Conservation (phyloP, 2,113 vertebrate genomes). For the Hirundichthys speculiger region DNA sequence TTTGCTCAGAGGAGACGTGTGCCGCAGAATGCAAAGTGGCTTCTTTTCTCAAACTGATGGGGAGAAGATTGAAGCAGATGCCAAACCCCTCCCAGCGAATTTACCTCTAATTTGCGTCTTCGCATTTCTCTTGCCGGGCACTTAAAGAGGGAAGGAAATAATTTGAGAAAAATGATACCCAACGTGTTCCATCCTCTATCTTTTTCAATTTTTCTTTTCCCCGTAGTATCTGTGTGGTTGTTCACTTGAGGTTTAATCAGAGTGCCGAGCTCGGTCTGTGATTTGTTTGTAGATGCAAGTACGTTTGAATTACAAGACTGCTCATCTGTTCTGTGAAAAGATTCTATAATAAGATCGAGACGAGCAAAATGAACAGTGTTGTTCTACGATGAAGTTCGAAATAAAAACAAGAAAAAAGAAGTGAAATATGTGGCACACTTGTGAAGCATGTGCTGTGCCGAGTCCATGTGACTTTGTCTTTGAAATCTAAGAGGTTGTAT, state of each 20-base stretch:
- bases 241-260: constrained; percentile 1
- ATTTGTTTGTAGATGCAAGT: constrained; percentile 24
- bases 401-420: too few species aligned
- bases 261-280: not conserved
- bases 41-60: constrained; percentile 58
- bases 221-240: constrained; percentile 29
- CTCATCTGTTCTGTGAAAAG: constrained; percentile 32
- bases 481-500: too few species aligned
- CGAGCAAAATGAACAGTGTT: constrained; percentile 48
- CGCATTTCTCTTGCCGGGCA: constrained; percentile 30
- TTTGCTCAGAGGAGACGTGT: constrained; percentile 51
- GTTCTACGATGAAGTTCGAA: too few species aligned
- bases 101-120: constrained; percentile 68
- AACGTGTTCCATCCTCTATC: constrained; percentile 11
- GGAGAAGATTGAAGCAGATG: constrained; percentile 45
- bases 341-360: constrained; percentile 35
- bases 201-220: constrained; percentile 30
- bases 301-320: constrained; percentile 31
- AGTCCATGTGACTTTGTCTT: too few species aligned
- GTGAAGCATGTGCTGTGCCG: too few species aligned
- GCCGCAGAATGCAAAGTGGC: constrained; percentile 61
- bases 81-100: constrained; percentile 56
- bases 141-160: constrained; percentile 41
- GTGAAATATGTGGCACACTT: too few species aligned
- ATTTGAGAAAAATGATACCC: constrained; percentile 36